A percentile compares a stretch with the other conserved stretches of the same genome.
These are phyloP conservation scores for Crypturellus tataupa DNA, from an alignment of 2,797 vertebrate genomes.

Conservation along the genomic window DNA sequence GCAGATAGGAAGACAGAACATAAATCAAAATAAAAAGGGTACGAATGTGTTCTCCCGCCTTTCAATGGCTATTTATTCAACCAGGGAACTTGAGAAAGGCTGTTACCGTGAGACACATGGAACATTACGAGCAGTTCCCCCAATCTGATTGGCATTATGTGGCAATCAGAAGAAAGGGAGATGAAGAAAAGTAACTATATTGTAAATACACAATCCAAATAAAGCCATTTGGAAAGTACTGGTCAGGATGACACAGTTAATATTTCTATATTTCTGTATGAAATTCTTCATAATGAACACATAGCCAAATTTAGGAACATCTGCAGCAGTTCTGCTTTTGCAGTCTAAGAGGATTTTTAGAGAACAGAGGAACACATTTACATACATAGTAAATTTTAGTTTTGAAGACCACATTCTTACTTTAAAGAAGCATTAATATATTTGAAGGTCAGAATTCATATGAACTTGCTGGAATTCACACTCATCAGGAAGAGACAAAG, in stretches of 20 bases:
- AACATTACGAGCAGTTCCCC: background rate
- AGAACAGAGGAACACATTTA: background rate
- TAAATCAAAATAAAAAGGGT: conserved; percentile 69
- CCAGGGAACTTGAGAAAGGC: background rate
- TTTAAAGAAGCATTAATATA: background rate
- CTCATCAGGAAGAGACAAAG: conserved; percentile 25
- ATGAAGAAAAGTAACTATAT: background rate
- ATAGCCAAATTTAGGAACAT: background rate
- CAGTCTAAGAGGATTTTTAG: background rate
- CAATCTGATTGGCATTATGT: background rate
- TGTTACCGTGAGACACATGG: background rate
- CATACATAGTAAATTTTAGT: background rate
- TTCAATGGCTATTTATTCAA: conserved; percentile 53
- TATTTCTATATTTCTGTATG: background rate
- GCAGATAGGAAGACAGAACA: conserved; percentile 51
- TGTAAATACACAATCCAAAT: background rate
- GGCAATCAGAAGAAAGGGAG: conserved; percentile 17
- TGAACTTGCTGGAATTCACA: conserved; percentile 13
- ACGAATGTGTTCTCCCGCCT: conserved; percentile 28
- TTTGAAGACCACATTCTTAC: background rate
- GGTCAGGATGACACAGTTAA: background rate
- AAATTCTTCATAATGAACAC: background rate
- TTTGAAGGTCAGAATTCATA: conserved; percentile 44
- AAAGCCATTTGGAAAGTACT: background rate
- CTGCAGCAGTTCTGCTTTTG: background rate